Base-by-base conservation (phyloP, 1,140 invertebrate genomes). In the Drosophila kikkawai region DNA sequence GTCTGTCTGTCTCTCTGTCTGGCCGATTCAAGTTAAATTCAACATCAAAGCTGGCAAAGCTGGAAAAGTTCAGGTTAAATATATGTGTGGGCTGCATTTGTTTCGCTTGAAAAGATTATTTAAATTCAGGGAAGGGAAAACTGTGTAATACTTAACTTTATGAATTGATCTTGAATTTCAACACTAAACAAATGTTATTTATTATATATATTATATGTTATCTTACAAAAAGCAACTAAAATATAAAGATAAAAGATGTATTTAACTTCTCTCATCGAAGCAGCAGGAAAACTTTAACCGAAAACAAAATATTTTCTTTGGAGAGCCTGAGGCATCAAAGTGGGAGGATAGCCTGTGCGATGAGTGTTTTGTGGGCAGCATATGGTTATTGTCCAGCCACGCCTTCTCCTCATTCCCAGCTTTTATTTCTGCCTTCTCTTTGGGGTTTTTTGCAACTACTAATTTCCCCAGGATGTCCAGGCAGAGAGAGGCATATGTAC, bases 1-100 rank as follows among this genome's bases (percentile, higher is more conserved):
- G 29, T 55, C 51, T 47, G 7, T 34, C 63, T 68, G 34, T 66
- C 39, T 70, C 51, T 70, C 48, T 71, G 39, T 50, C 48, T 17
- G 53, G n/a, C 17, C 32, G 34, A 73, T 42, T 60, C 45, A 29
- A 68, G 26, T 67, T 74, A 39, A 73, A 73, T n/a, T 56, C 53
- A 45, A 61, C 64, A 61, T 74, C 45, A 74, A 74, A 74, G 70
- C 67, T 60, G 67, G n/a, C 37, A n/a, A 19, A 41, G 65, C 66
- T 50, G 51, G 29, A 70, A 70, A 71, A 50, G 55, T 71, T 50
- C 50, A 50, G 36, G 68, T 71, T 50, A 59, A 50, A 42, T 50
- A 36, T 39, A 69, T 34, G 42, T 22, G 47, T 48, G 67, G 37
- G 66, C 22, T 22, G 65, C 45, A 17, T 44, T 59, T 71, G 69